Evolutionary conservation across 2,888 invertebrate species (phyloP), one percentile per base, ranked within the genome.

Genomic region (Eristalis arbustorum): DNA sequence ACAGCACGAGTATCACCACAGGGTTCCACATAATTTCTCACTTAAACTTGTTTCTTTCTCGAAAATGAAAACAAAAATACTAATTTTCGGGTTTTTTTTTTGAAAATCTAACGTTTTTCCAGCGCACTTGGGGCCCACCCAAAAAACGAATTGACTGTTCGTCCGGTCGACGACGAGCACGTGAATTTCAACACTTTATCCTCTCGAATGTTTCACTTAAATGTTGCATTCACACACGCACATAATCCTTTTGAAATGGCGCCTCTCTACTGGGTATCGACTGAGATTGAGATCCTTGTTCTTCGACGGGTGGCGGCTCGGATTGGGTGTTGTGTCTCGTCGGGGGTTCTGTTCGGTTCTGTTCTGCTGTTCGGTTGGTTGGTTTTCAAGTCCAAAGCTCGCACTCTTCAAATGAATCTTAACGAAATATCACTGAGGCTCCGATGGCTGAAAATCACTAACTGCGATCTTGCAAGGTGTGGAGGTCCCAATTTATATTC

Each of bases 401-500:
- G 92, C 92, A 91, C 92, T 92, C 92, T 90, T 89, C 89, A 88
- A 90, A 90, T 89, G 28, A 72, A 61, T 76, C 79, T 25, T 77
- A 73, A 84, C 76, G 63, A 80, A 84, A 74, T 71, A 90, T 76
- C 68, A 82, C 85, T 91, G 91, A 91, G 91, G 91, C 92, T 91
- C 92, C 92, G 91, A 91, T 92, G 92, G 92, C 91, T 92, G 92
- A 90, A 90, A 91, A 91, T 91, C 91, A 91, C 92, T 91, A 91
- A 92, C 92, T 92, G 92, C 92, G 91, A 91, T 90, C 90, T 90
- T 89, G 90, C 90, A 89, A 90, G 91, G 90, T 89, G 90, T 90
- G 91, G 89, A 90, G 90, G 90, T 91, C 91, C 91, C 92, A 92
- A 92, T 92, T 92, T 92, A 92, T 92, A 92, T 92, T 92, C 92